A percentile compares a stretch with the other conserved stretches of the same genome.
Conservation (phyloP, 2,797 vertebrate species). For the Hippocampus kuda region DNA sequence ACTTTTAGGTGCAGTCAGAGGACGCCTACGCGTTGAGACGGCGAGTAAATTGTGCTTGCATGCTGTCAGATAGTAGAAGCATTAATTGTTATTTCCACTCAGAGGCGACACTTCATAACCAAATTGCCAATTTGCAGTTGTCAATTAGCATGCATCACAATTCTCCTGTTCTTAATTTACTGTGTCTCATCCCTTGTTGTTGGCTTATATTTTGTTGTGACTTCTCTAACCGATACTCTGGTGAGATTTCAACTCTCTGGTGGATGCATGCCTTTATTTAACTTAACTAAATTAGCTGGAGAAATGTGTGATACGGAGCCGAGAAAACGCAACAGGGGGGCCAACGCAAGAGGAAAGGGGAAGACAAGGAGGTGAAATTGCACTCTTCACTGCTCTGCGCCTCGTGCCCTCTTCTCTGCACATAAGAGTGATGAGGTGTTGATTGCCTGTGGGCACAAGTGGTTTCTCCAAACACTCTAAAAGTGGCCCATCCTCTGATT, state of each 20-base stretch:
- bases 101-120: neutral
- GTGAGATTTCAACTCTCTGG: neutral
- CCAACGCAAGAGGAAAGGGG: constrained; percentile 15
- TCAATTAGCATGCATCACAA: no score
- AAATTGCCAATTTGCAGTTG: neutral
- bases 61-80: neutral
- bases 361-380: constrained; percentile 49
- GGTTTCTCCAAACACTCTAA: constrained; percentile 60
- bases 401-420: constrained; percentile 42
- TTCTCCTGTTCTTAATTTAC: neutral
- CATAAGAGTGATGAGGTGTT: constrained; percentile 65
- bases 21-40: neutral
- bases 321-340: constrained; percentile 15
- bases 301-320: neutral
- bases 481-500: constrained; percentile 62
- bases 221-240: neutral
- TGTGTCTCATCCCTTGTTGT: neutral
- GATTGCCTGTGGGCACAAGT: constrained; percentile 66
- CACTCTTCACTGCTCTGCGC: constrained; percentile 42
- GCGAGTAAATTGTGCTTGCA: neutral
- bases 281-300: neutral
- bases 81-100: neutral
- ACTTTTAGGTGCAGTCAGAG: neutral
- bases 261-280: neutral
- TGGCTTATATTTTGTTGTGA: neutral